A percentile compares a stretch with the other conserved stretches of the same genome.
phyloP scores from a whole-genome alignment of 2,113 vertebrate genomes.

The Oreochromis niloticus region DNA sequence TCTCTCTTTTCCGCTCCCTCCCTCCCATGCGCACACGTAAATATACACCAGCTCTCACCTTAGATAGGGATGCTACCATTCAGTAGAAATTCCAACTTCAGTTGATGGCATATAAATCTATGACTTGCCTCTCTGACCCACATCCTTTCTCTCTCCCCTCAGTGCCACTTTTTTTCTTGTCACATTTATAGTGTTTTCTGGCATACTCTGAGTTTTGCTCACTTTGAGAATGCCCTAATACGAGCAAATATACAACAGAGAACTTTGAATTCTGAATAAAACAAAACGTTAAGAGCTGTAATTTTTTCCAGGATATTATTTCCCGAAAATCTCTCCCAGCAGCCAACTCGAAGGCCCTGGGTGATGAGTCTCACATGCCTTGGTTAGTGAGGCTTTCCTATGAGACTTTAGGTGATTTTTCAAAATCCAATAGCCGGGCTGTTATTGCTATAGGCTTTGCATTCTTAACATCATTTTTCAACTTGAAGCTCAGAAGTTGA shows the following conservation, averaged over 20 bases:
- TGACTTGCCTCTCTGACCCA: constrained; percentile 9
- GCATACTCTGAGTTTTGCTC: not conserved
- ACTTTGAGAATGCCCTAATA: not conserved
- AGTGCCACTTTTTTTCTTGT: not conserved
- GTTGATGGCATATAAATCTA: not conserved
- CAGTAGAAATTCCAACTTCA: not conserved
- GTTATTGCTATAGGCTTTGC: constrained; percentile 9
- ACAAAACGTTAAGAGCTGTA: constrained; percentile 34
- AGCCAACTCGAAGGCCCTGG: not conserved
- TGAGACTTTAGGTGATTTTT: constrained; percentile 6
- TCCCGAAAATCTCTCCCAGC: constrained; percentile 22
- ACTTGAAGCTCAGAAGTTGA: not conserved
- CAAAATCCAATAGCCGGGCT: constrained; percentile 22
- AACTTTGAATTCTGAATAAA: constrained; percentile 35
- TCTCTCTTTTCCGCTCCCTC: not conserved
- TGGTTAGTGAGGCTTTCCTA: not conserved
- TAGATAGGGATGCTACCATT: not conserved
- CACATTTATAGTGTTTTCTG: not conserved
- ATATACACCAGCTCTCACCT: not conserved
- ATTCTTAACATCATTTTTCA: constrained; percentile 23
- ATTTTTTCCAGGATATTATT: constrained; percentile 39
- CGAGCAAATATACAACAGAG: not conserved
- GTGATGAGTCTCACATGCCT: constrained; percentile 34
- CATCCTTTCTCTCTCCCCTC: not conserved
- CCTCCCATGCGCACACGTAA: not conserved